These are phyloP conservation scores for Halocaridina rubra DNA, from an alignment of 2,888 invertebrate genomes.

Conservation along the genomic window DNA sequence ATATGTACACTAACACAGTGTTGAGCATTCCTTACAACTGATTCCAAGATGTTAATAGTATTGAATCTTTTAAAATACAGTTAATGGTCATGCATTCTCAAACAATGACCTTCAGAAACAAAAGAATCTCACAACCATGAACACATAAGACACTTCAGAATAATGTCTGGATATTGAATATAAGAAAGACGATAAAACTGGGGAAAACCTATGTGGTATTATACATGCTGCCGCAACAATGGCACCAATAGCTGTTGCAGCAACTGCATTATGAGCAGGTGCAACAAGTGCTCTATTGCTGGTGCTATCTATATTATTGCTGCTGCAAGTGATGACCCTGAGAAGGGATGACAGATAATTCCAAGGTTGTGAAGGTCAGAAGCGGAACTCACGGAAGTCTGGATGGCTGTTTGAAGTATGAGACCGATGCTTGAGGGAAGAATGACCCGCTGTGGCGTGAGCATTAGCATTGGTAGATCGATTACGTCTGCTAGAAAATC, in stretches of 20 bases:
- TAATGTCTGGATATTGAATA: background rate
- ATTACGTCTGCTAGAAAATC: constrained; percentile 47
- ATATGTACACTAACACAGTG: too few relatives aligned
- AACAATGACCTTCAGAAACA: too few relatives aligned
- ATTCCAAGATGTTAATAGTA: too few relatives aligned
- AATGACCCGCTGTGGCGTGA: background rate
- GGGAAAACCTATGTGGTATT: too few relatives aligned
- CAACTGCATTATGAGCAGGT: background rate
- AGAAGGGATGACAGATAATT: background rate
- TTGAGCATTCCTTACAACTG: too few relatives aligned
- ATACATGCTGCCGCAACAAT: too few relatives aligned
- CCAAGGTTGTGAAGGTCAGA: constrained; percentile 33
- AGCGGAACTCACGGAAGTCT: constrained; percentile 46
- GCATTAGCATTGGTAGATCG: constrained; percentile 34
- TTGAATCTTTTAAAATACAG: too few relatives aligned
- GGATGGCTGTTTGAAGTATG: constrained; percentile 36
- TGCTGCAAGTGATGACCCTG: background rate
- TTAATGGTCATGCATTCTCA: too few relatives aligned
- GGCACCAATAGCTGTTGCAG: too few relatives aligned
- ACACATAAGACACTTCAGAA: constrained; percentile 37
- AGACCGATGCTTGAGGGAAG: background rate
- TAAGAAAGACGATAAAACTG: background rate
- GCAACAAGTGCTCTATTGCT: too few relatives aligned
- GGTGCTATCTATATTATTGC: background rate
- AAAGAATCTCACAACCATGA: constrained; percentile 49